Percentiles rank a stretch among this genome's conserved stretches.
Evolutionary conservation across 2,888 invertebrate genomes (phyloP).

Genomic region (Cheilosia pagana): DNA sequence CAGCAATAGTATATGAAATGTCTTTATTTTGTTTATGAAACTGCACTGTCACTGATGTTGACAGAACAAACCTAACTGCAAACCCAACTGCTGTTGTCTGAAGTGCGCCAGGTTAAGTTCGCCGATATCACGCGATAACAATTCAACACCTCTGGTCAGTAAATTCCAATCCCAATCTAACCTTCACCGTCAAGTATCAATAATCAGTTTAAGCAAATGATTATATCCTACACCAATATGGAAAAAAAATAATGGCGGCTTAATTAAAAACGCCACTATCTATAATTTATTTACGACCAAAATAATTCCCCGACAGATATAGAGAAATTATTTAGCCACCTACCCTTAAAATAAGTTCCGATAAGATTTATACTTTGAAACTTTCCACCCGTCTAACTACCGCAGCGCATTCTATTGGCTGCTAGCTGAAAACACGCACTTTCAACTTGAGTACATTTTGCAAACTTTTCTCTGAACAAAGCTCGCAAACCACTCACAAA

Average conservation of each 20-base stretch:
- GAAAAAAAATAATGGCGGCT: neutral
- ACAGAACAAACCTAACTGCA: too few species aligned
- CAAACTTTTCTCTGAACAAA: conserved; percentile 19
- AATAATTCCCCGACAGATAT: conserved; percentile 11
- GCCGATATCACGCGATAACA: neutral
- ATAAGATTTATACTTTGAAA: neutral
- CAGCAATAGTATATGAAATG: too few species aligned
- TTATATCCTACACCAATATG: too few species aligned
- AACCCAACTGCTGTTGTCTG: too few species aligned
- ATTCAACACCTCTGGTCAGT: neutral
- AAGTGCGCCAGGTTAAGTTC: neutral
- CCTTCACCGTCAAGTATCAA: neutral
- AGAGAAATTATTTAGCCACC: neutral
- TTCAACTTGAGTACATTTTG: conserved; percentile 25
- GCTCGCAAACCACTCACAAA: conserved; percentile 8
- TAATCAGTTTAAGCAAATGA: too few species aligned
- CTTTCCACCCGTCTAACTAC: neutral
- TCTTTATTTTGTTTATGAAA: too few species aligned
- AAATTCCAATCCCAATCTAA: neutral
- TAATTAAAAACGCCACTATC: neutral
- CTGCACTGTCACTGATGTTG: too few species aligned
- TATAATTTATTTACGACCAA: neutral
- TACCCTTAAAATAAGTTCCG: conserved; percentile 1
- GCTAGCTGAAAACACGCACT: conserved; percentile 10
- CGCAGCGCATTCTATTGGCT: conserved; percentile 32